Evolutionary conservation across 1,140 invertebrate genomes (phyloP).

Genomic region (Drosophila cardini): DNA sequence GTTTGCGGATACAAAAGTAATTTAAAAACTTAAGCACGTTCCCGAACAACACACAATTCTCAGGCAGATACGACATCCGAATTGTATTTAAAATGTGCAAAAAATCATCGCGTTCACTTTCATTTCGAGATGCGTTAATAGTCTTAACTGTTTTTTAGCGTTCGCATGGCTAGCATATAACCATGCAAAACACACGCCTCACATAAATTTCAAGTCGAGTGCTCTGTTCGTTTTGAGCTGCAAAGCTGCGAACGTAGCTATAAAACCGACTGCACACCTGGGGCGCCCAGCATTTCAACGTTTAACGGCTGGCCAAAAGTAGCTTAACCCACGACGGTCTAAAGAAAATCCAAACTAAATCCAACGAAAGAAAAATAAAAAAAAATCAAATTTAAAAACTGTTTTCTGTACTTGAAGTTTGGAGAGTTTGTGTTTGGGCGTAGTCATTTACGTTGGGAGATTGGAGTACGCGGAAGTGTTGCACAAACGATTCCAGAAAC

Average conservation of each 20-base stretch:
- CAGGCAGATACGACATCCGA: slow-evolving; percentile 49
- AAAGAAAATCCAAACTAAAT: background rate
- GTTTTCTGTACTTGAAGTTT: slow-evolving; percentile 33
- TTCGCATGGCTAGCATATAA: slow-evolving; percentile 20
- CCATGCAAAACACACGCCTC: slow-evolving; percentile 65
- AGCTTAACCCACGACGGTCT: slow-evolving; percentile 21
- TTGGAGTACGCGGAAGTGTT: slow-evolving; percentile 49
- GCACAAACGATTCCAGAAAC: slow-evolving; percentile 22
- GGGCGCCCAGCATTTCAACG: slow-evolving; percentile 74
- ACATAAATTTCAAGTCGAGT: slow-evolving; percentile 68
- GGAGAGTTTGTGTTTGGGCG: background rate
- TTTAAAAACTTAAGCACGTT: slow-evolving; percentile 76
- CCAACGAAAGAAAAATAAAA: slow-evolving; percentile 11
- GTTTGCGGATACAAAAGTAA: slow-evolving; percentile 50
- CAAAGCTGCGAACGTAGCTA: slow-evolving; percentile 53
- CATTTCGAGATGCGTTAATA: slow-evolving; percentile 75
- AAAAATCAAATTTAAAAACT: slow-evolving; percentile 7
- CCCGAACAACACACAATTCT: slow-evolving; percentile 60
- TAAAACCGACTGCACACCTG: slow-evolving; percentile 67
- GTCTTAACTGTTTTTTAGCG: slow-evolving; percentile 19
- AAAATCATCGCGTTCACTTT: slow-evolving; percentile 75
- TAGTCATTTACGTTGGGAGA: slow-evolving; percentile 27
- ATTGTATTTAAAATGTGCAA: slow-evolving; percentile 41
- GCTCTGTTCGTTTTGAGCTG: slow-evolving; percentile 23
- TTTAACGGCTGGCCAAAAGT: slow-evolving; percentile 58